Percentiles rank a stretch among this genome's conserved stretches.
Conservation (phyloP, 2,113 vertebrate genomes). For the Callocephalon fimbriatum region DNA sequence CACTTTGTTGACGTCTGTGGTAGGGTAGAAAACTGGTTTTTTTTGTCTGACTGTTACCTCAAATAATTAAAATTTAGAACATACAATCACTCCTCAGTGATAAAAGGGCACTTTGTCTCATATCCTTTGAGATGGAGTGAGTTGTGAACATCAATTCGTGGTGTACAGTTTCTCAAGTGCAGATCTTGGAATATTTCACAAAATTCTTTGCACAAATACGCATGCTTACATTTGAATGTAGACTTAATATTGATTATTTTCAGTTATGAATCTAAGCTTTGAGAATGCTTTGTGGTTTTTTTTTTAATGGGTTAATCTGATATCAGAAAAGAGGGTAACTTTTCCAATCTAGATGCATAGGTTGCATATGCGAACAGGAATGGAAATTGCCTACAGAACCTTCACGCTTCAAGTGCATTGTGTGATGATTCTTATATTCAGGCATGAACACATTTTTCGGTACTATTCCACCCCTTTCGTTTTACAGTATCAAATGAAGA, state of each 20-base stretch:
- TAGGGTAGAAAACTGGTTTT: neutral
- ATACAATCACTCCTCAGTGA: neutral
- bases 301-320: neutral
- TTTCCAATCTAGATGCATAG: neutral
- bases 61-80: neutral
- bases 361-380: neutral
- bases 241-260: neutral
- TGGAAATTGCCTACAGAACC: neutral
- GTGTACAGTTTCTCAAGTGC: neutral
- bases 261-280: neutral
- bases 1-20: neutral
- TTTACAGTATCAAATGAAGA: constrained; percentile 3
- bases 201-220: neutral
- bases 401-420: constrained; percentile 19
- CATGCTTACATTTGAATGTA: neutral
- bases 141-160: neutral
- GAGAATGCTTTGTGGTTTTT: neutral
- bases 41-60: neutral
- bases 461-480: neutral
- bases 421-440: constrained; percentile 19
- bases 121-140: neutral
- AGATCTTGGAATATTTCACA: neutral
- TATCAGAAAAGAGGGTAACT: neutral
- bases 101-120: neutral
- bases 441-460: neutral